Percentiles rank a stretch among this genome's conserved stretches.
phyloP scores from a whole-genome alignment of 2,113 vertebrate species.

The Tamias sibiricus region DNA sequence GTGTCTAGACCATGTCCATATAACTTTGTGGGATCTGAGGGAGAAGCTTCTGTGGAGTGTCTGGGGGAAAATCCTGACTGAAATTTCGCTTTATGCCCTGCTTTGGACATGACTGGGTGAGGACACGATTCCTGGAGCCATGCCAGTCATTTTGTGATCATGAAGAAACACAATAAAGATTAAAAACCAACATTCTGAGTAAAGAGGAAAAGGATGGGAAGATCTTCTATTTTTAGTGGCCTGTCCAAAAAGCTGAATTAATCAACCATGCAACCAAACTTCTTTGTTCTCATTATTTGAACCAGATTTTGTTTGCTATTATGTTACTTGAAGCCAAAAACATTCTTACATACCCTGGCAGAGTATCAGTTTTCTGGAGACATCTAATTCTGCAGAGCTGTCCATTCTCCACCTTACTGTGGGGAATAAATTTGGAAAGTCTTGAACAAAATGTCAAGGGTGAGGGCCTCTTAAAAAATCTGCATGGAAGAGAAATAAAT shows the following conservation, averaged over 20 bases:
- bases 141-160: slow-evolving; percentile 28
- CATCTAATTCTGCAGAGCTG: not conserved
- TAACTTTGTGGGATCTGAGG: not conserved
- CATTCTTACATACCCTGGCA: not conserved
- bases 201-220: not conserved
- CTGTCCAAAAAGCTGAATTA: slow-evolving; percentile 49
- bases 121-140: not conserved
- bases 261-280: not conserved
- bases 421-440: not conserved
- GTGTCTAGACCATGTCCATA: not conserved
- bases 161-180: not conserved
- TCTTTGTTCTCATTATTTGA: slow-evolving; percentile 41
- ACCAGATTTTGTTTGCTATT: slow-evolving; percentile 30
- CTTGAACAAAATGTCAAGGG: not conserved
- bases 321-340: slow-evolving; percentile 26
- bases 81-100: not conserved
- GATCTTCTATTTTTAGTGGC: slow-evolving; percentile 35
- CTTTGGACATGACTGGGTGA: not conserved
- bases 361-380: slow-evolving; percentile 53
- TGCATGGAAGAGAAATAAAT: not conserved
- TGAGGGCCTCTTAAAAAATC: not conserved
- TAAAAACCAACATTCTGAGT: not conserved
- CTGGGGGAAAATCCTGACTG: not conserved
- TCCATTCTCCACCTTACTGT: slow-evolving; percentile 11
- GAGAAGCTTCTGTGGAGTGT: not conserved